These are phyloP conservation scores for Physella acuta DNA, from an alignment of 1,140 invertebrate genomes.

Conservation along the genomic window DNA sequence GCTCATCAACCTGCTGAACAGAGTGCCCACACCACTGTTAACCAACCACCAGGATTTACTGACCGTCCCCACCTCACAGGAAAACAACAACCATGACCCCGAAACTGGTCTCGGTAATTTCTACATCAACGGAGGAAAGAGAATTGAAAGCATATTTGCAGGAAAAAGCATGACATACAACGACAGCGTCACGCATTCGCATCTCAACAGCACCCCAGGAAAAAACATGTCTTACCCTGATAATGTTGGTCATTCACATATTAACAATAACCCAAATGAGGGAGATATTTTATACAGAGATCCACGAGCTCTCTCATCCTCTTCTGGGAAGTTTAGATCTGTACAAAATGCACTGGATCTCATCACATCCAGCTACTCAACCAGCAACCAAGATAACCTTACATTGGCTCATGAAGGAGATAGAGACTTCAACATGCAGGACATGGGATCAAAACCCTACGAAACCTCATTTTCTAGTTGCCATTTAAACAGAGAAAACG, in stretches of 20 bases:
- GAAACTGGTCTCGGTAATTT: not conserved
- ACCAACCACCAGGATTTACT: conserved; percentile 22
- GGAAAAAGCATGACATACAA: conserved; percentile 2
- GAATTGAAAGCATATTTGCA: not conserved
- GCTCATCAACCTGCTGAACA: conserved; percentile 23
- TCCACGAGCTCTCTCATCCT: not conserved
- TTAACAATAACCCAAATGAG: too few species aligned
- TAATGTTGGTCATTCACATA: too few species aligned
- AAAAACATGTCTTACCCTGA: too few species aligned
- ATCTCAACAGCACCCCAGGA: too few species aligned
- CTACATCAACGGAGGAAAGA: not conserved
- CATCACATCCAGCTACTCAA: conserved; percentile 13
- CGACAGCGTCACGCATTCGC: too few species aligned
- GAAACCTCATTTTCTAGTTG: not conserved
- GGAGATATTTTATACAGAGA: too few species aligned
- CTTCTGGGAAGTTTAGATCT: not conserved
- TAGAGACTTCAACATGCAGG: not conserved
- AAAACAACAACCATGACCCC: not conserved
- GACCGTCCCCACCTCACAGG: conserved; percentile 20
- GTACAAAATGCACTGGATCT: conserved; percentile 17
- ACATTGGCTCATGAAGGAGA: not conserved
- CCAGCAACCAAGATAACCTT: not conserved
- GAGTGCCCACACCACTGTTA: conserved; percentile 21
- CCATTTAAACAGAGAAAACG: not conserved
- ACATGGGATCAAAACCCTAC: not conserved